Percentiles rank a stretch among this genome's conserved stretches.
phyloP scores from a whole-genome alignment of 2,888 invertebrate species.

The Leucophenga montana region DNA sequence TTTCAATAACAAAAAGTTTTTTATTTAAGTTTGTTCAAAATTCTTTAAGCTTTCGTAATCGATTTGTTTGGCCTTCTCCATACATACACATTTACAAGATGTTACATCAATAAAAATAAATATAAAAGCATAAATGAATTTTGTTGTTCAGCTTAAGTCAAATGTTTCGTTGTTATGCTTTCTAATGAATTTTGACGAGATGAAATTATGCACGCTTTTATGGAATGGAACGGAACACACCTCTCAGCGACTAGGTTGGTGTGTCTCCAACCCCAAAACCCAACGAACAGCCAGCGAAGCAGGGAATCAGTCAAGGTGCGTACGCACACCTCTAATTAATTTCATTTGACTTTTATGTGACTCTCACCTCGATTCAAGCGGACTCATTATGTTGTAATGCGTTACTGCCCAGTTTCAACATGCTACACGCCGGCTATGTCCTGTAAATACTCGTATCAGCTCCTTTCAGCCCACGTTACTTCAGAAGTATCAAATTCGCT shows the following conservation, averaged over 20 bases:
- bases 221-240: neutral
- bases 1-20: too few species aligned
- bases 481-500: constrained; percentile 9
- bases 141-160: neutral
- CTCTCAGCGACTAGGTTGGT: constrained; percentile 2
- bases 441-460: too few species aligned
- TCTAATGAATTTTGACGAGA: too few species aligned
- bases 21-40: too few species aligned
- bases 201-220: neutral
- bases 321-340: constrained; percentile 42
- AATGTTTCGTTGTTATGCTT: too few species aligned
- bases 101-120: constrained; percentile 26
- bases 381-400: neutral
- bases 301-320: neutral
- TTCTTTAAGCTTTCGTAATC: neutral
- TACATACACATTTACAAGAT: constrained; percentile 8
- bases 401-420: constrained; percentile 54
- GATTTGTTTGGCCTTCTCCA: neutral
- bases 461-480: neutral
- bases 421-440: neutral
- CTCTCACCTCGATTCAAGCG: neutral
- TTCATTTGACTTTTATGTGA: constrained; percentile 37
- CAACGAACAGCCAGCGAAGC: neutral
- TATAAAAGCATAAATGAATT: too few species aligned
- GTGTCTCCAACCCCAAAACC: neutral